Conservation (phyloP, 2,113 vertebrate genomes). For the Amphiprion percula region DNA sequence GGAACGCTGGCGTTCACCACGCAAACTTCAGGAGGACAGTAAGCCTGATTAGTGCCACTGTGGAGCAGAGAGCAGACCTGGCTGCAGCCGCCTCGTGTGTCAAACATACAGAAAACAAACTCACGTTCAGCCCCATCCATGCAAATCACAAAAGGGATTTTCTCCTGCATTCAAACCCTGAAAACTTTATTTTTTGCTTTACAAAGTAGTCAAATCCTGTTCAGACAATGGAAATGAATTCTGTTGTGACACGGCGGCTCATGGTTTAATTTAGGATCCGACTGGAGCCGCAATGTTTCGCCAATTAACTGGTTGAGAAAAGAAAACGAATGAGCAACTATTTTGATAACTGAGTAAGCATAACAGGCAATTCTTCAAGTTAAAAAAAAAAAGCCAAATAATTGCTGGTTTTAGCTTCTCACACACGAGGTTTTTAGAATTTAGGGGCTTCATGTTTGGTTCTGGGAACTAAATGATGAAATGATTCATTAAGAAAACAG, state of each 20-base stretch:
- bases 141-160: constrained; percentile 60
- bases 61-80: constrained; percentile 46
- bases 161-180: constrained; percentile 33
- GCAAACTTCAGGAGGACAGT: constrained; percentile 45
- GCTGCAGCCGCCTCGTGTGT: constrained; percentile 13
- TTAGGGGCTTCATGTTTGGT: background rate
- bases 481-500: too few relatives aligned
- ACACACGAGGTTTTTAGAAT: background rate
- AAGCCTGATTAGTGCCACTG: constrained; percentile 37
- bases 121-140: constrained; percentile 27
- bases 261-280: constrained; percentile 19
- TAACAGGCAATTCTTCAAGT: constrained; percentile 1
- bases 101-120: constrained; percentile 10
- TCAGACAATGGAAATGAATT: constrained; percentile 11
- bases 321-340: background rate
- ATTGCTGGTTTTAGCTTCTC: constrained; percentile 12
- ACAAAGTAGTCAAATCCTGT: constrained; percentile 37
- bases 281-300: constrained; percentile 10
- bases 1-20: constrained; percentile 16
- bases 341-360: background rate
- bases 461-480: background rate
- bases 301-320: constrained; percentile 2
- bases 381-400: background rate
- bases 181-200: constrained; percentile 12
- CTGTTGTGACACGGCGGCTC: background rate